A percentile compares a stretch with the other conserved stretches of the same genome.
phyloP scores from a whole-genome alignment of 2,797 vertebrate genomes.

The Thamnophis elegans region DNA sequence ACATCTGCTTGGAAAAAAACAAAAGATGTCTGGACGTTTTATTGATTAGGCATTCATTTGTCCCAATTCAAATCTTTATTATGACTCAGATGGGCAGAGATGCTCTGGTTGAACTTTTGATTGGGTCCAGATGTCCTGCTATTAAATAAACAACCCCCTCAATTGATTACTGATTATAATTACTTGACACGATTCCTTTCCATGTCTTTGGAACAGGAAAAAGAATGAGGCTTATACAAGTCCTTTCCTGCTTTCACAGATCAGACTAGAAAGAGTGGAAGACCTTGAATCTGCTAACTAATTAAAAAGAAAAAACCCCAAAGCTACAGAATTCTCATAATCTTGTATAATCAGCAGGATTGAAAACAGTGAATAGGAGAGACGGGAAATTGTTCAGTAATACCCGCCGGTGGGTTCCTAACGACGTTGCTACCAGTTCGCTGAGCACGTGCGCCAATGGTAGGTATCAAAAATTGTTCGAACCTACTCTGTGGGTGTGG shows the following conservation, averaged over 20 bases:
- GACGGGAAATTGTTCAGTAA: neutral
- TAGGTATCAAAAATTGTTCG: no score
- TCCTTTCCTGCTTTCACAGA: neutral
- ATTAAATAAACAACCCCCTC: neutral
- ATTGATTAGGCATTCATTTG: neutral
- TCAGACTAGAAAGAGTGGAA: neutral
- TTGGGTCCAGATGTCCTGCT: neutral
- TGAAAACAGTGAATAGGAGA: neutral
- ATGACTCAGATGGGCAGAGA: neutral
- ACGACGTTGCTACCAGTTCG: no score
- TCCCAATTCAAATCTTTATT: neutral
- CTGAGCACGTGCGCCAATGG: no score
- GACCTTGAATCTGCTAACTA: neutral
- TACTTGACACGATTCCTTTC: neutral
- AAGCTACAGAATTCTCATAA: neutral
- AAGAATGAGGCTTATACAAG: neutral
- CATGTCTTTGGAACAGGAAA: neutral
- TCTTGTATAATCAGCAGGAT: neutral
- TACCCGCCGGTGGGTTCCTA: neutral
- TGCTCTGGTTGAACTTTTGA: neutral
- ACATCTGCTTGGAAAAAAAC: neutral
- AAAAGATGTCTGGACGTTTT: neutral
- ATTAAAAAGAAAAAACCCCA: neutral
- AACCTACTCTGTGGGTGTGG: no score
- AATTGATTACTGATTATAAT: neutral